Conservation (phyloP, 1,140 invertebrate genomes). For the Drosophila bocki region DNA sequence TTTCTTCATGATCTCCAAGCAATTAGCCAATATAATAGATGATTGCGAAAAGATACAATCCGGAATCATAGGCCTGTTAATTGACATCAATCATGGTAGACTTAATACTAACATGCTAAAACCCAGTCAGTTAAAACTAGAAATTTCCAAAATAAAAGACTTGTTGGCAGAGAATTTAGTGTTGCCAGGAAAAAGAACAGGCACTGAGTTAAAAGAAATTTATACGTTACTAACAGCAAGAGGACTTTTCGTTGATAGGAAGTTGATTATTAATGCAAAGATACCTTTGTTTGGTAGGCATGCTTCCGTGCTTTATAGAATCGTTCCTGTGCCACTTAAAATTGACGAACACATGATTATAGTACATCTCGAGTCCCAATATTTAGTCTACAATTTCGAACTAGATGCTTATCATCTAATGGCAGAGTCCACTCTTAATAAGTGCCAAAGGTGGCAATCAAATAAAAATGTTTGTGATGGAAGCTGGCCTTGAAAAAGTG, state of each 20-base stretch:
- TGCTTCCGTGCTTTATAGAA: not conserved
- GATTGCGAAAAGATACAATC: too few relatives aligned
- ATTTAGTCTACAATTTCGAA: conserved; percentile 15
- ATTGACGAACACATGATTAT: not conserved
- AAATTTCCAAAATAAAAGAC: too few relatives aligned
- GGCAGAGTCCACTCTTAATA: not conserved
- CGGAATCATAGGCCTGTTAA: too few relatives aligned
- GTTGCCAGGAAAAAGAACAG: not conserved
- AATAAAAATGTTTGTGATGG: conserved; percentile 1
- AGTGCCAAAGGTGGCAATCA: not conserved
- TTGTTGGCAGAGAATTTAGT: not conserved
- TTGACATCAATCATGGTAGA: too few relatives aligned
- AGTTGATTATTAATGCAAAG: not conserved
- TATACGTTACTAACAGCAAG: not conserved
- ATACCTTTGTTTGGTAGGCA: not conserved
- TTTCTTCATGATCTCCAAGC: too few relatives aligned
- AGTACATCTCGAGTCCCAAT: not conserved
- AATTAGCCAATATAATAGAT: too few relatives aligned
- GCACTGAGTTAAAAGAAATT: not conserved
- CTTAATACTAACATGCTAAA: not conserved
- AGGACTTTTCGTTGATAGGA: not conserved
- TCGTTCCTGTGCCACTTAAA: not conserved
- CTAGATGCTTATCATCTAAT: conserved; percentile 1
- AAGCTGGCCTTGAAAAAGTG: not conserved
- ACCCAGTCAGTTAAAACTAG: not conserved